Evolutionary conservation across 2,888 invertebrate genomes (phyloP).

Genomic region (Mimas tiliae): DNA sequence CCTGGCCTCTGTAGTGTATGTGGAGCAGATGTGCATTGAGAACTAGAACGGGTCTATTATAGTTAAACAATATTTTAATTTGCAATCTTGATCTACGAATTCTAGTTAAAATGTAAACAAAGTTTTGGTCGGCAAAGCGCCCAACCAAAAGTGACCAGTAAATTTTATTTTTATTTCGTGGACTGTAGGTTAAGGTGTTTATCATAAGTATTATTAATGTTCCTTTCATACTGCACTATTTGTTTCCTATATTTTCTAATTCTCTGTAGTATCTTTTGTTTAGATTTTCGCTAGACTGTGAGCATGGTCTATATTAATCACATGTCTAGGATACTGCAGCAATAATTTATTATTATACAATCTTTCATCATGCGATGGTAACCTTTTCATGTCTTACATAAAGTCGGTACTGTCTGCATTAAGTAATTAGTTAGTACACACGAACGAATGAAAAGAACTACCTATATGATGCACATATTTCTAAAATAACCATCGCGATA

Average conservation of each 20-base stretch:
- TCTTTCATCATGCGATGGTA: conserved; percentile 2
- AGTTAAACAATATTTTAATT: background rate
- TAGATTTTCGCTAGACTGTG: background rate
- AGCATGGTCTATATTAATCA: background rate
- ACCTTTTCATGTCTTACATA: conserved; percentile 20
- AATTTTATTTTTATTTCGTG: too few relatives aligned
- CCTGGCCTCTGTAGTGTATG: background rate
- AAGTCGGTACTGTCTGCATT: background rate
- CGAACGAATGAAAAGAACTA: background rate
- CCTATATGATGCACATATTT: background rate
- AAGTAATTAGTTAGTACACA: conserved; percentile 6
- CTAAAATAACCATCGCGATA: background rate
- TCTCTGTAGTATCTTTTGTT: background rate
- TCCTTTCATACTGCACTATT: too few relatives aligned
- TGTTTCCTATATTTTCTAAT: background rate
- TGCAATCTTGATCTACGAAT: too few relatives aligned
- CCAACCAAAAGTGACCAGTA: too few relatives aligned
- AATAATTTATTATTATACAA: conserved; percentile 2
- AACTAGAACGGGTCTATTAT: background rate
- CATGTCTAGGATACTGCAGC: background rate
- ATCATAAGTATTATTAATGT: too few relatives aligned
- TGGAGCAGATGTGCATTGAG: background rate
- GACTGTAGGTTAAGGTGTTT: too few relatives aligned
- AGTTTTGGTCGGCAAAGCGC: too few relatives aligned
- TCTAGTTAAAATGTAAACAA: too few relatives aligned